Evolutionary conservation across 2,113 vertebrate species (phyloP).

Genomic region (Chrysochloris asiatica): DNA sequence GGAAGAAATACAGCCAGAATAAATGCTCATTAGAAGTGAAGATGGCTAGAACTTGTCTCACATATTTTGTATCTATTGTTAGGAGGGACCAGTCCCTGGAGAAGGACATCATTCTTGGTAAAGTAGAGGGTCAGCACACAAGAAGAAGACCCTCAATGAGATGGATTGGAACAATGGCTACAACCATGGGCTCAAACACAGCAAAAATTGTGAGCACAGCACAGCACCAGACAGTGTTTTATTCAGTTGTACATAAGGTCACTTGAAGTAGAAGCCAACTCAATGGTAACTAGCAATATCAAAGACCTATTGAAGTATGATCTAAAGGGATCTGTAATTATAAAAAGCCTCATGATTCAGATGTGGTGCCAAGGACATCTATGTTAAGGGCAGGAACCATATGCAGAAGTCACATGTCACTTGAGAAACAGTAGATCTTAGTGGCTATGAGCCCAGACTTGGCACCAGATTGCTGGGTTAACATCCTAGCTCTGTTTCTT

Average conservation of each 20-base stretch:
- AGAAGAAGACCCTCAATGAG: background rate
- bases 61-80: background rate
- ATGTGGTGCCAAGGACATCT: background rate
- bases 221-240: background rate
- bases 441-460: conserved; percentile 1
- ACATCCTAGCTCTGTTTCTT: conserved; percentile 43
- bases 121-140: background rate
- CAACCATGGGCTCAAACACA: background rate
- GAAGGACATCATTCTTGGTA: background rate
- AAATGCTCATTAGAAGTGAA: background rate
- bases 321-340: background rate
- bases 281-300: background rate
- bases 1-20: background rate
- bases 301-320: background rate
- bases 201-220: background rate
- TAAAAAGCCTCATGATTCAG: background rate
- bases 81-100: background rate
- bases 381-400: background rate
- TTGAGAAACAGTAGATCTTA: background rate
- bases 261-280: background rate
- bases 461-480: conserved; percentile 54
- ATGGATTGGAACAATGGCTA: background rate
- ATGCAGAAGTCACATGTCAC: background rate
- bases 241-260: background rate
- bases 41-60: background rate